Evolutionary conservation across 2,888 invertebrate species (phyloP).

Genomic region (Melolontha melolontha): DNA sequence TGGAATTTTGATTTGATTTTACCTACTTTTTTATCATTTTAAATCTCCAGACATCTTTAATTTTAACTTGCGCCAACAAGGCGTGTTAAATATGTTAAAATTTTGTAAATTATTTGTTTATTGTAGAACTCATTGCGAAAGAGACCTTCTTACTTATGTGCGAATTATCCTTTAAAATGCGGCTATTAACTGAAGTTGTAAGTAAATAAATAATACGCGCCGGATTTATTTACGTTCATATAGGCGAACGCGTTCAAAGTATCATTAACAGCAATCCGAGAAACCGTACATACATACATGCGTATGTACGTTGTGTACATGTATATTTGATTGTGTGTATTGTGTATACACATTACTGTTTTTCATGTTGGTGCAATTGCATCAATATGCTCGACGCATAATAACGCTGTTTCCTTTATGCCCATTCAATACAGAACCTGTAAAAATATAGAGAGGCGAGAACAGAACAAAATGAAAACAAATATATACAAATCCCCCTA

Average conservation of each 20-base stretch:
- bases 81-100: no score
- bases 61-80: no score
- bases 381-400: constrained; percentile 27
- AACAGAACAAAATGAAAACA: constrained; percentile 7
- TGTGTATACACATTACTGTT: constrained; percentile 16
- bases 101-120: no score
- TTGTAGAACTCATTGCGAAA: no score
- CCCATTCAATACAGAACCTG: constrained; percentile 34
- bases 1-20: no score
- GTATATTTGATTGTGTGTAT: neutral
- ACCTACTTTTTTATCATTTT: no score
- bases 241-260: constrained; percentile 11
- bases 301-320: neutral
- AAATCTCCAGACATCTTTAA: no score
- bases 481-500: constrained; percentile 6
- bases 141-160: no score
- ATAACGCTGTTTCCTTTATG: constrained; percentile 36
- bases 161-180: neutral
- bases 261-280: constrained; percentile 18
- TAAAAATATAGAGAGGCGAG: constrained; percentile 26
- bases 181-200: constrained; percentile 26
- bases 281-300: constrained; percentile 8
- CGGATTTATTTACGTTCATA: constrained; percentile 19
- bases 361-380: constrained; percentile 19
- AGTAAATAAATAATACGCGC: constrained; percentile 18